These are phyloP conservation scores for Papilio aristodemus DNA, from an alignment of 1,140 invertebrate species.

Conservation along the genomic window DNA sequence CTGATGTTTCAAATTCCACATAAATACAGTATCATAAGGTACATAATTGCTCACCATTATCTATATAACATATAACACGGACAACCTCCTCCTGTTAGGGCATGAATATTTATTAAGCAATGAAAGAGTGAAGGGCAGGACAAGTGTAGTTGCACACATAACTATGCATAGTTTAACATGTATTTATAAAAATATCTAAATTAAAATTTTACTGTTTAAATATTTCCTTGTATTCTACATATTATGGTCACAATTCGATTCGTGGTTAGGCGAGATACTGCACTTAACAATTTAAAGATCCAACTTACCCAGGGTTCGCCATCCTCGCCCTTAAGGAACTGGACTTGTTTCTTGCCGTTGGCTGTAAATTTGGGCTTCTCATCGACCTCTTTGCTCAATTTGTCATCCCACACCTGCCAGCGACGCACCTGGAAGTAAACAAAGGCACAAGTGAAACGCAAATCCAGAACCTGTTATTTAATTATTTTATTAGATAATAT, in stretches of 20 bases:
- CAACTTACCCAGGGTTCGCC: slow-evolving; percentile 82
- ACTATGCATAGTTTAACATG: not conserved
- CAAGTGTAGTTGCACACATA: not conserved
- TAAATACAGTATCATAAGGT: not conserved
- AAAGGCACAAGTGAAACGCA: not conserved
- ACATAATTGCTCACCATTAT: not conserved
- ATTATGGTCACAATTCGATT: not conserved
- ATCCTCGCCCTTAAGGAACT: slow-evolving; percentile 82
- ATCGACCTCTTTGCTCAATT: slow-evolving; percentile 78
- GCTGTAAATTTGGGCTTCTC: slow-evolving; percentile 55
- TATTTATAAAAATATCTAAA: too few species aligned
- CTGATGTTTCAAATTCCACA: not conserved
- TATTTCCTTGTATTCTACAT: too few species aligned
- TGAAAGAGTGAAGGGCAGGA: not conserved
- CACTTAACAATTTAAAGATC: not conserved
- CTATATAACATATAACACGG: not conserved
- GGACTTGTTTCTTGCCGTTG: slow-evolving; percentile 80
- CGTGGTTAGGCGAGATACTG: not conserved
- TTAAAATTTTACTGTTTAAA: too few species aligned
- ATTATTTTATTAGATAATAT: too few species aligned
- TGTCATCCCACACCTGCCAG: slow-evolving; percentile 85
- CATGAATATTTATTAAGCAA: not conserved
- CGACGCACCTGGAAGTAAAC: slow-evolving; percentile 77
- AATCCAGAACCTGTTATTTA: too few species aligned
- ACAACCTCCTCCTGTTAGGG: not conserved